Evolutionary conservation across 2,113 vertebrate species (phyloP).

Genomic region (Malurus cyaneus): DNA sequence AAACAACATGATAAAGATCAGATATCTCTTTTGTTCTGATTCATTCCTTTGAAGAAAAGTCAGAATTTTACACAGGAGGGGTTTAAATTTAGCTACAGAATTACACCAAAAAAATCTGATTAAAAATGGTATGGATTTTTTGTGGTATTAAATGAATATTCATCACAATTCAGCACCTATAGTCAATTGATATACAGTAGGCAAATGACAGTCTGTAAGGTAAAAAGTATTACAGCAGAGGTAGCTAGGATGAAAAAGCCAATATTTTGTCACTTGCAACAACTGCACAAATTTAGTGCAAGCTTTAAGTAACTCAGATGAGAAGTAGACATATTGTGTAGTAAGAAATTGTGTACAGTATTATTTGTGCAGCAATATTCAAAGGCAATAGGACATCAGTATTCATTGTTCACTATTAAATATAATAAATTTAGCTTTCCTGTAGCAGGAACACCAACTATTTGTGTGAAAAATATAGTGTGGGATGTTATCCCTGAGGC

Average conservation of each 20-base stretch:
- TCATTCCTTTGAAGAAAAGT: not conserved
- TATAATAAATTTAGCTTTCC: not conserved
- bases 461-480: not conserved
- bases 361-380: not conserved
- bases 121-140: not conserved
- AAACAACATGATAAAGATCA: not conserved
- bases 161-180: not conserved
- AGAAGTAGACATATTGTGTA: not conserved
- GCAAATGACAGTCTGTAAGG: not conserved
- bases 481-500: not conserved
- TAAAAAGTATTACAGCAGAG: not conserved
- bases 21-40: not conserved
- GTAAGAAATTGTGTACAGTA: not conserved
- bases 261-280: not conserved
- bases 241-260: not conserved
- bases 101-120: not conserved
- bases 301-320: slow-evolving; percentile 5
- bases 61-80: not conserved
- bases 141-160: not conserved
- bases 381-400: not conserved
- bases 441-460: not conserved
- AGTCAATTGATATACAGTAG: not conserved
- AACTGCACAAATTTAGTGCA: not conserved
- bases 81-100: not conserved
- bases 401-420: not conserved